Conservation (phyloP, 2,797 vertebrate species). For the Molossus alvarezi region DNA sequence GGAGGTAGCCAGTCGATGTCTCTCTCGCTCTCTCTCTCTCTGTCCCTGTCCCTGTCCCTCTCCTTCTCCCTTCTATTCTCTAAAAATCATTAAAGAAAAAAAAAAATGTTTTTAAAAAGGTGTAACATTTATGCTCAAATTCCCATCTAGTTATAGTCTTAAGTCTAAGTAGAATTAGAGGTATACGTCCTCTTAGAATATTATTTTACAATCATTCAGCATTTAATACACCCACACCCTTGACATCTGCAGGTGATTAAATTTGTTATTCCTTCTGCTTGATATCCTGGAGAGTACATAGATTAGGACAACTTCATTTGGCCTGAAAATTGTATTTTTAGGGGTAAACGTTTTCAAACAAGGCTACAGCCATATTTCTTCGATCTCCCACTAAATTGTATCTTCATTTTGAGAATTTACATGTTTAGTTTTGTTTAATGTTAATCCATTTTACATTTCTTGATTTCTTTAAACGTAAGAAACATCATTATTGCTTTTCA, state of each 20-base stretch:
- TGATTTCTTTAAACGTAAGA: not conserved
- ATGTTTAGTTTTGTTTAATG: slow-evolving; percentile 18
- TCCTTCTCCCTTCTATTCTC: no score
- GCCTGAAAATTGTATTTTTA: not conserved
- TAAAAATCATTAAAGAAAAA: no score
- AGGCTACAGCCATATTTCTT: not conserved
- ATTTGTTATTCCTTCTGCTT: not conserved
- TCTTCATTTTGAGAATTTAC: slow-evolving; percentile 36
- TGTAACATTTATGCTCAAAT: slow-evolving; percentile 10
- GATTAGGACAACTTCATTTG: not conserved
- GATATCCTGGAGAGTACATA: not conserved
- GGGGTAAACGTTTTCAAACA: not conserved
- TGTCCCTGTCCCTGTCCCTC: no score
- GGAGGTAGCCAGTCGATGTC: no score
- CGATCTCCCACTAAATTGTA: not conserved
- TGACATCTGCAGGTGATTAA: not conserved
- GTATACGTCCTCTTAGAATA: not conserved
- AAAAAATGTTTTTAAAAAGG: not conserved
- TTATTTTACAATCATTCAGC: not conserved
- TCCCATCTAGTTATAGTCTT: slow-evolving; percentile 28
- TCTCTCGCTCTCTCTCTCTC: no score
- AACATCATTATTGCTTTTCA: not conserved
- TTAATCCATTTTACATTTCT: slow-evolving; percentile 37
- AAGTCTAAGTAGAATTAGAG: not conserved
- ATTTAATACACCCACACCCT: not conserved